Evolutionary conservation across 2,113 vertebrate species (phyloP), one percentile per base, ranked within the genome.

Genomic region (Prionailurus viverrinus): DNA sequence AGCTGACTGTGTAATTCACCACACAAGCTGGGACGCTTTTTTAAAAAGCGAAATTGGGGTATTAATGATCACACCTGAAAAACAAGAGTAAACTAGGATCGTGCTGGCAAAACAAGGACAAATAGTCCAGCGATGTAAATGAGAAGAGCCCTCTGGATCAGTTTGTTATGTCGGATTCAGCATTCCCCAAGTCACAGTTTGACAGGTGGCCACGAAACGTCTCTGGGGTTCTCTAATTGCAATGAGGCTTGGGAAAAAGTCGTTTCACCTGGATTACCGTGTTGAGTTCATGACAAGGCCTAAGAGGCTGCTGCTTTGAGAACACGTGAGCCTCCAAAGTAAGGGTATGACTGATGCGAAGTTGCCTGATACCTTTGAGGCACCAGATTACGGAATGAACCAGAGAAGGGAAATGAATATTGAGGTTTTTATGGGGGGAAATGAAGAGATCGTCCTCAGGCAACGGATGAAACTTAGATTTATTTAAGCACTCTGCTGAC

Each of bases 151-250:
- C 85, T 66, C 27, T 21, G 11, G 16, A 81, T 65, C 23, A 65
- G 55, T 94, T 93, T 87, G 18, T 29, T 65, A 8, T 91, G 12
- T 89, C 31, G 15, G 16, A 69, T 36, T 97, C 33, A 85, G 29
- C 8, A 68, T 78, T 96, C 27, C 82, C 16, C 16, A 82, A 61
- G 18, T 9, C 48, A 51, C n/a, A 82, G 10, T 33, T 71, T 79
- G 41, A 78, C 66, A 94, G 71, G 89, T 97, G 53, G 45, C 33
- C 51, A 71, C 81, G 71, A 83, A 93, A 93, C 2, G 29, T 58
- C 36, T 94, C 33, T 87, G 66, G 23, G 53, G 13, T 74, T 84
- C 12, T 84, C 65, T 71, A 92, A 95, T 81, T 18, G 11, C 21
- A 89, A 19, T 48, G 78, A 93, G 16, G 18, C 7, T 41, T 66